Evolutionary conservation across 2,888 invertebrate genomes (phyloP).

Genomic region (Blomia tropicalis): DNA sequence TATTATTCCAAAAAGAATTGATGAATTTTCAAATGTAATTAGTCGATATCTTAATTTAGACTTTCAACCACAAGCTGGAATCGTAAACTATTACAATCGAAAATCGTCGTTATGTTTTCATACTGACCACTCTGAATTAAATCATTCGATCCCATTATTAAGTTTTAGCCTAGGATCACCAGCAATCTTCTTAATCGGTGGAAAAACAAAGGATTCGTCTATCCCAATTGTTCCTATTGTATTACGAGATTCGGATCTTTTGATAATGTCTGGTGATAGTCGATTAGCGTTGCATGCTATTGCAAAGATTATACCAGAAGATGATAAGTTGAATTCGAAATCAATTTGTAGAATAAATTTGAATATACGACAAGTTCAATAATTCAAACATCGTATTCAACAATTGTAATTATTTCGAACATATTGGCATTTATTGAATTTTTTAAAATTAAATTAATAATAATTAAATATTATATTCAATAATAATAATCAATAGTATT

Average conservation of each 20-base stretch:
- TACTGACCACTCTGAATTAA: conserved; percentile 79
- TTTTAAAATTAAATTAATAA: background rate
- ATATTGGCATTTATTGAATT: too few relatives aligned
- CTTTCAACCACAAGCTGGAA: conserved; percentile 57
- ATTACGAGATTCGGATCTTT: conserved; percentile 71
- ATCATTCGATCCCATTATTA: conserved; percentile 68
- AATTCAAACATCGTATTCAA: conserved; percentile 20
- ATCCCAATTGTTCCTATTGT: conserved; percentile 42
- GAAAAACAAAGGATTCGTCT: conserved; percentile 48
- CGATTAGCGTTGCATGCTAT: conserved; percentile 83
- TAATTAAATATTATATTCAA: background rate
- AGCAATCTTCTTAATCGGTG: conserved; percentile 83
- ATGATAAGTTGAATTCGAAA: conserved; percentile 38
- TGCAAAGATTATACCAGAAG: conserved; percentile 57
- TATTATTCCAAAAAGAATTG: conserved; percentile 31
- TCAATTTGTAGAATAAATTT: conserved; percentile 66
- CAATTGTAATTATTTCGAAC: too few relatives aligned
- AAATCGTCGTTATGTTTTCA: conserved; percentile 84
- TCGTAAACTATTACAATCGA: conserved; percentile 86
- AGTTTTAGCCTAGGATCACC: conserved; percentile 87
- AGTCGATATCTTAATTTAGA: conserved; percentile 22
- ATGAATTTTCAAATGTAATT: conserved; percentile 23
- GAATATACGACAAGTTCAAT: conserved; percentile 70
- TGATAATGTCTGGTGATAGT: conserved; percentile 71
- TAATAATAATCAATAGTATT: background rate